Evolutionary conservation across 2,888 invertebrate genomes (phyloP).

Genomic region (Erebia aethiops): DNA sequence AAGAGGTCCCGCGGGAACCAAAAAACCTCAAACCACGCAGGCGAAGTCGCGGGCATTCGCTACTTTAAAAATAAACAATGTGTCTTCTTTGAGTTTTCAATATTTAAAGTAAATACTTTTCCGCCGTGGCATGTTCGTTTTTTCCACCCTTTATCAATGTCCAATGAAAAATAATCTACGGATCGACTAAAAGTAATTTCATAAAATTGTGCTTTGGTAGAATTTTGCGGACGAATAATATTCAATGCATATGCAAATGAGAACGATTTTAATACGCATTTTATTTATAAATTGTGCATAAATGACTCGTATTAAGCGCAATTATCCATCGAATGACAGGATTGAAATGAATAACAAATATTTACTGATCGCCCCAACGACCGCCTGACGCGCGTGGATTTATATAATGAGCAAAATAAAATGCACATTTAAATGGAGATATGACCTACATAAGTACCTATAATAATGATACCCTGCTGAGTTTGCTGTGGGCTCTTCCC

Average conservation of each 20-base stretch:
- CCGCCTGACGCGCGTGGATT: conserved; percentile 8
- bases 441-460: neutral
- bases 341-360: conserved; percentile 24
- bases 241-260: conserved; percentile 18
- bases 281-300: conserved; percentile 20
- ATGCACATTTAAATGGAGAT: conserved; percentile 3
- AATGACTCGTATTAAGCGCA: conserved; percentile 19
- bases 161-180: neutral
- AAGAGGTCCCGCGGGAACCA: too few relatives aligned
- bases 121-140: too few relatives aligned
- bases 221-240: conserved; percentile 5
- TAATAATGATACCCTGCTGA: too few relatives aligned
- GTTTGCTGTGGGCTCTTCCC: too few relatives aligned
- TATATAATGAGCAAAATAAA: conserved; percentile 15
- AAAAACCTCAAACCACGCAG: too few relatives aligned
- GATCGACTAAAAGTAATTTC: neutral
- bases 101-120: too few relatives aligned
- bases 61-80: too few relatives aligned
- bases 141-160: too few relatives aligned
- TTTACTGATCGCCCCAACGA: conserved; percentile 16
- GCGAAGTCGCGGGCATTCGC: too few relatives aligned
- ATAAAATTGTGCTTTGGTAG: neutral
- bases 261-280: conserved; percentile 15
- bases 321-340: conserved; percentile 24
- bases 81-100: too few relatives aligned